Evolutionary conservation across 2,797 vertebrate genomes (phyloP).

Genomic region (Hipposideros larvatus): DNA sequence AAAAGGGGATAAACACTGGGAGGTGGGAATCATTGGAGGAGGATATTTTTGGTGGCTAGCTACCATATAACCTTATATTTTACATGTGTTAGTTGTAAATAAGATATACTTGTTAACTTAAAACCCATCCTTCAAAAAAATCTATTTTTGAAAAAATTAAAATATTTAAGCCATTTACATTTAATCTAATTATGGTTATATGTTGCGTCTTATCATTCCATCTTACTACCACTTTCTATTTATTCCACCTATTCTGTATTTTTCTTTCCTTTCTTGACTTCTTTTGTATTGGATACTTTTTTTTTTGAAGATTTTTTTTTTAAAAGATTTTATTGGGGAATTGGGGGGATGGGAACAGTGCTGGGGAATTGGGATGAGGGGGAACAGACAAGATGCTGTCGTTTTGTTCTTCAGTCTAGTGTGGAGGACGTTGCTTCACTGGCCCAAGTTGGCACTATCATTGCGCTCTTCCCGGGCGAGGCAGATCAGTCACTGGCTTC

Average conservation of each 20-base stretch:
- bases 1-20: background rate
- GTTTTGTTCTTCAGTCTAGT: too few relatives aligned
- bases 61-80: background rate
- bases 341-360: too few relatives aligned
- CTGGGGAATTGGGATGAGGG: too few relatives aligned
- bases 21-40: background rate
- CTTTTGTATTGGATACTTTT: background rate
- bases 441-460: too few relatives aligned
- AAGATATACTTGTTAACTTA: background rate
- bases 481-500: too few relatives aligned
- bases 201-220: background rate
- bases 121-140: background rate
- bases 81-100: background rate
- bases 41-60: background rate
- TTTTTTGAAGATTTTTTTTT: too few relatives aligned
- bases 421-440: too few relatives aligned
- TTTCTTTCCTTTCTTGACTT: conserved; percentile 15
- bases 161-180: background rate
- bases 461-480: too few relatives aligned
- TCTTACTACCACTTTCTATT: background rate
- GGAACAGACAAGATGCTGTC: too few relatives aligned
- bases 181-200: background rate
- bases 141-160: background rate
- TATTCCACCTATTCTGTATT: background rate
- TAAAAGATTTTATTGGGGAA: too few relatives aligned